Evolutionary conservation across 2,797 vertebrate species (phyloP), one percentile per base, ranked within the genome.

Genomic region (Amphiprion clarkii): DNA sequence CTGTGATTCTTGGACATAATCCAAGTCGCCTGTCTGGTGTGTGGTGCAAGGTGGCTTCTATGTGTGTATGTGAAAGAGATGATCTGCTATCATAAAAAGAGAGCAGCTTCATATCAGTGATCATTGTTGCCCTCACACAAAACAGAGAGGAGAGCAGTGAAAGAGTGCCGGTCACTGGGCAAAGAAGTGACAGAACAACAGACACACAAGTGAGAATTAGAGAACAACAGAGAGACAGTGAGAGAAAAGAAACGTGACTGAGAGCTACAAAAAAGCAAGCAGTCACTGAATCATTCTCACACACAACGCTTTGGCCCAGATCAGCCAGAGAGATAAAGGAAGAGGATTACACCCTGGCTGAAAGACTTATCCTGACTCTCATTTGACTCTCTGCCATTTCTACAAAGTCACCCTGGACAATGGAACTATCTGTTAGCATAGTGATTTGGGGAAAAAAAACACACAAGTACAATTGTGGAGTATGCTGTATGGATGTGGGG

Each of bases 251-350:
- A 86, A 87, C 62, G 76, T 82, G 80, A 88, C 74, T 58, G 67
- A 82, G 72, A 81, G 81, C 72, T 56, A 57, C 67, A 76, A 74
- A 86, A 82, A 79, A 88, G 82, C 74, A 82, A 74, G 66, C 78
- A 78, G 82, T 82, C 84, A 81, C 67, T 89, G 84, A 91, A 87
- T 84, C 79, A 82, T 84, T 85, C 82, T 86, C 88, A 87, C 87
- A 91, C 84, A 85, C 87, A 85, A 87, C 56, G 71, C 85, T 87
- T 86, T 82, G 84, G 86, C 88, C 87, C 81, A 89, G 90, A 92
- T 93, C 91, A 93, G 78, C 75, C 79, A 78, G 73, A 79, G 76
- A 90, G 87, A 92, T 91, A 92, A 90, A 90, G 82, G 84, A 90
- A 87, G 82, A 87, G 88, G 88, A 91, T 89, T 91, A 92, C 71